Evolutionary conservation across 2,888 invertebrate genomes (phyloP), one percentile per base, ranked within the genome.

Genomic region (Aspidiotus destructor): DNA sequence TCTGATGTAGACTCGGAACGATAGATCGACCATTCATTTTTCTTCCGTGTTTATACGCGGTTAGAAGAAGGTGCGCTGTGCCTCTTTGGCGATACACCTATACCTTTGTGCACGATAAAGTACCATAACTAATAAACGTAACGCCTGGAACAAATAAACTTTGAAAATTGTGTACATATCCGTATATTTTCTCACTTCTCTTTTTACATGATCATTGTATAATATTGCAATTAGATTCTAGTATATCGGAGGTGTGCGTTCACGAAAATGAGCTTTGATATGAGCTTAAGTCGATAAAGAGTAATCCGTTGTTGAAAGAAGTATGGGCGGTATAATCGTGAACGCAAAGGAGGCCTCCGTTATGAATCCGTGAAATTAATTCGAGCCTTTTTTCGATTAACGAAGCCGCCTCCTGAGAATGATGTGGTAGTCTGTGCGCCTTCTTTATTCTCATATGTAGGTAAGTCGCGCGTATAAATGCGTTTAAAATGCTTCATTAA

Each of bases 71-170:
- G 48, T 2, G 3, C 48, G 48, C 10, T 48, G 10, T 48, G 11
- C n/a, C n/a, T 48, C 1, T 6, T 48, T 48, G 11, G 48, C n/a
- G 40, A 58, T 40, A 58, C 40, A 58, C 40, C 28, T 40, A 55
- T 17, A 17, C 55, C 55, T 55, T 55, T 55, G 55, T 55, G 17
- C 55, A 55, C 58, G 58, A 40, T 58, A 58, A 58, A 58, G 58
- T 40, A 28, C 9, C 40, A 28, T 58, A 58, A 58, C 58, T 58
- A 16, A n/a, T n/a, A 16, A 55, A 55, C 15, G 17, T 55, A 55
- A 55, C 17, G 55, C n/a, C 55, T 55, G 55, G 55, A 55, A 55
- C 55, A 16, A 55, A 55, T 55, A 17, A 2, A 55, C 17, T 15
- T 55, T 3, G 7, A 15, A 17, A 16, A 55, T 28, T 55, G 55